Conservation (phyloP, 2,888 invertebrate species). For the Brassicogethes aeneus region DNA sequence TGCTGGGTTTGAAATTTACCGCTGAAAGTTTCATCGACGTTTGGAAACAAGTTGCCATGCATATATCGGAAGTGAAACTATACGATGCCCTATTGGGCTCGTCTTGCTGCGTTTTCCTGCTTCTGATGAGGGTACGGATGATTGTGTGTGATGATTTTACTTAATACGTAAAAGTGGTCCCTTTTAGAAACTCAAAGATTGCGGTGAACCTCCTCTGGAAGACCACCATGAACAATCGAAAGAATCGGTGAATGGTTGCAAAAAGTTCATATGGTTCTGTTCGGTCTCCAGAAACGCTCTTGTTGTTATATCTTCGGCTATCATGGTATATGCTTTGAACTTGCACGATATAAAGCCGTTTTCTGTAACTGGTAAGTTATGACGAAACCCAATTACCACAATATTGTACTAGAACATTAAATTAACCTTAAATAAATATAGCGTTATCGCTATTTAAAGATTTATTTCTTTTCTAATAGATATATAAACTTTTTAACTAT, state of each 20-base stretch:
- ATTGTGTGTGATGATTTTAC: background rate
- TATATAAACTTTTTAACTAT: too few relatives aligned
- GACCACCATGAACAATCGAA: constrained; percentile 34
- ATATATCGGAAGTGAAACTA: constrained; percentile 47
- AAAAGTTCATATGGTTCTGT: constrained; percentile 50
- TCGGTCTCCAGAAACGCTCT: constrained; percentile 63
- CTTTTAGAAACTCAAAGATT: constrained; percentile 52
- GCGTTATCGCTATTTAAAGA: too few relatives aligned
- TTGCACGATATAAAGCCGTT: constrained; percentile 44
- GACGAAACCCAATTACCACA: too few relatives aligned
- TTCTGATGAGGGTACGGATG: constrained; percentile 51
- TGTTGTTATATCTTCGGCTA: constrained; percentile 53
- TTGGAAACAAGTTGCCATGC: constrained; percentile 47
- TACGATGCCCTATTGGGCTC: constrained; percentile 55
- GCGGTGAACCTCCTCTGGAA: constrained; percentile 28
- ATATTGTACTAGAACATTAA: too few relatives aligned
- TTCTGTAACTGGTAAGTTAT: constrained; percentile 51
- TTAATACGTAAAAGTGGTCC: constrained; percentile 1
- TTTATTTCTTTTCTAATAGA: too few relatives aligned
- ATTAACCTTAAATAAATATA: too few relatives aligned
- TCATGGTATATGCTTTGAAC: constrained; percentile 48
- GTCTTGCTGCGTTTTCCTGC: constrained; percentile 50
- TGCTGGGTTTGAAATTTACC: constrained; percentile 52
- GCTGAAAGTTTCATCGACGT: constrained; percentile 55
- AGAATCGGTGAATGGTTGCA: constrained; percentile 35